Percentiles rank a stretch among this genome's conserved stretches.
phyloP scores from a whole-genome alignment of 2,888 invertebrate species.

The Poecilus cupreus region DNA sequence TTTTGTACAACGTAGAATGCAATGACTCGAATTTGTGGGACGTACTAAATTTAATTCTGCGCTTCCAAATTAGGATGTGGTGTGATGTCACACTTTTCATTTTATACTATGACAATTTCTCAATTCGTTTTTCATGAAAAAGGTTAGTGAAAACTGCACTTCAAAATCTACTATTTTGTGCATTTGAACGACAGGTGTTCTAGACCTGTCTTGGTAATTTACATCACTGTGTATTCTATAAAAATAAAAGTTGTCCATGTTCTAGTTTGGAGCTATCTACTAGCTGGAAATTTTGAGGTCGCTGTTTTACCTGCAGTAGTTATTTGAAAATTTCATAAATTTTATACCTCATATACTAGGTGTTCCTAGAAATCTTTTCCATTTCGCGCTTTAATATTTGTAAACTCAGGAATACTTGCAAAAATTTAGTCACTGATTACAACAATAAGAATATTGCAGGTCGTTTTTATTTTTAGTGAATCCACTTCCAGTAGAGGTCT shows the following conservation, averaged over 20 bases:
- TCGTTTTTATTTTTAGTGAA: too few relatives aligned
- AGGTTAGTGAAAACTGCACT: not conserved
- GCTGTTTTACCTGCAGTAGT: not conserved
- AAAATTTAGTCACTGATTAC: too few relatives aligned
- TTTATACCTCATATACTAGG: not conserved
- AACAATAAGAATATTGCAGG: too few relatives aligned
- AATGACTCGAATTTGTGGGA: conserved; percentile 23
- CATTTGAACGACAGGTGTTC: not conserved
- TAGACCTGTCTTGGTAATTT: conserved; percentile 4
- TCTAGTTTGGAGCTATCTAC: conserved; percentile 32
- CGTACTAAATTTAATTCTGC: conserved; percentile 5
- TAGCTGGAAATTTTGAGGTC: conserved; percentile 19
- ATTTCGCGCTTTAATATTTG: too few relatives aligned
- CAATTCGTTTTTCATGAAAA: not conserved
- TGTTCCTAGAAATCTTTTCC: not conserved
- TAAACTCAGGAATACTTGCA: too few relatives aligned
- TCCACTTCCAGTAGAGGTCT: too few relatives aligned
- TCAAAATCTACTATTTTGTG: not conserved
- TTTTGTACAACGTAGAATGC: conserved; percentile 15
- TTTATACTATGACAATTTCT: not conserved
- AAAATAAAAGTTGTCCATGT: conserved; percentile 36
- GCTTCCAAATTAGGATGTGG: not conserved
- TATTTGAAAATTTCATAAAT: conserved; percentile 8
- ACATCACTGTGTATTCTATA: conserved; percentile 5
- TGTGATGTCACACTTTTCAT: not conserved